These are phyloP conservation scores for Brachionus angularis DNA, from an alignment of 1,140 invertebrate genomes.

Conservation along the genomic window DNA sequence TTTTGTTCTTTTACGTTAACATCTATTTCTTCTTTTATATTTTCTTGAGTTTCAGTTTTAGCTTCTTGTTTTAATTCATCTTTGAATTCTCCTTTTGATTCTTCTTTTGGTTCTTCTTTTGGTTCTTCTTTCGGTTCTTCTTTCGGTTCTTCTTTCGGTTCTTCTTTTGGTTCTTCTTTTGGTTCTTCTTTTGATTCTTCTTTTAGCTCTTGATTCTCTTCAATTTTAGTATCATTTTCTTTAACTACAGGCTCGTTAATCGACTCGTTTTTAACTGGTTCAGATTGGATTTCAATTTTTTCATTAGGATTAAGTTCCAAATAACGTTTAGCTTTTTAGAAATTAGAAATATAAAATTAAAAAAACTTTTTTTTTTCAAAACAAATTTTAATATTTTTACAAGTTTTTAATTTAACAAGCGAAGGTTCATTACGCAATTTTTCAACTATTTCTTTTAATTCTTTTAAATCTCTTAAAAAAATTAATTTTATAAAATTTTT, in stretches of 20 bases:
- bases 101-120: neutral
- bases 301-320: neutral
- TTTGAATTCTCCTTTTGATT: constrained; percentile 1
- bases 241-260: neutral
- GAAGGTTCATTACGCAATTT: neutral
- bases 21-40: neutral
- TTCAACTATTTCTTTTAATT: neutral
- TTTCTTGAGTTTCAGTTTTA: neutral
- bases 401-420: neutral
- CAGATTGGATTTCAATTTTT: neutral
- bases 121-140: neutral
- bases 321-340: neutral
- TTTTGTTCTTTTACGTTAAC: no score
- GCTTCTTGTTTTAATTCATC: neutral
- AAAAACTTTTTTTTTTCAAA: neutral
- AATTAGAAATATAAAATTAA: neutral
- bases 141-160: neutral
- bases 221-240: neutral
- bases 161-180: neutral
- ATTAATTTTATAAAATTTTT: neutral
- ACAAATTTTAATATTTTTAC: no score
- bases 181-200: neutral
- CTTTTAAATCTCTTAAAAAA: neutral
- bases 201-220: neutral
- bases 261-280: neutral